These are phyloP conservation scores for Copidosoma floridanum DNA, from an alignment of 1,140 invertebrate species.

Conservation along the genomic window DNA sequence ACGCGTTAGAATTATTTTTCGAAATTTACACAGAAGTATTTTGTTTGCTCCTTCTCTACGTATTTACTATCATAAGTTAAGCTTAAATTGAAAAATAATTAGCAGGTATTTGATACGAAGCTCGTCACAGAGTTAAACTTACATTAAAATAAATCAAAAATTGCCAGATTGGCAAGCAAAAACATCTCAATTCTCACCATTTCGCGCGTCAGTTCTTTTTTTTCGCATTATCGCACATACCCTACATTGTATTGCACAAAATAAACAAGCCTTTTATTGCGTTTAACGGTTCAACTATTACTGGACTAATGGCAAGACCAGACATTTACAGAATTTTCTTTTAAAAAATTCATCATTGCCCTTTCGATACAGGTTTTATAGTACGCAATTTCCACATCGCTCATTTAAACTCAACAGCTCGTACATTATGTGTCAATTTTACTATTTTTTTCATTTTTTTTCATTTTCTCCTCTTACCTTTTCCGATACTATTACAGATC, in stretches of 20 bases:
- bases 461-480: conserved; percentile 1
- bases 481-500: conserved; percentile 5
- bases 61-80: no score
- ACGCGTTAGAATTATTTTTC: conserved; percentile 36
- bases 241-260: conserved; percentile 45
- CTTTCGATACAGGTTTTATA: not conserved
- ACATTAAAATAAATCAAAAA: conserved; percentile 10
- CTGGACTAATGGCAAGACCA: conserved; percentile 44
- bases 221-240: no score
- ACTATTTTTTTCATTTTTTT: conserved; percentile 6
- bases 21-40: conserved; percentile 5
- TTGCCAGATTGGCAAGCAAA: not conserved
- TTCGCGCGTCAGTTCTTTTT: no score
- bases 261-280: conserved; percentile 33
- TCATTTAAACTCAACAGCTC: conserved; percentile 30
- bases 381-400: conserved; percentile 14
- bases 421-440: conserved; percentile 18
- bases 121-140: conserved; percentile 11
- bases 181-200: conserved; percentile 3
- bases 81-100: conserved; percentile 18
- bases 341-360: conserved; percentile 21
- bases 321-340: conserved; percentile 34
- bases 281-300: no score
- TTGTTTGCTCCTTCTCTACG: no score
- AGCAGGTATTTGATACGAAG: conserved; percentile 29